Evolutionary conservation across 1,140 invertebrate genomes (phyloP), one percentile per base, ranked within the genome.

Genomic region (Pseudachorutes palmiensis): DNA sequence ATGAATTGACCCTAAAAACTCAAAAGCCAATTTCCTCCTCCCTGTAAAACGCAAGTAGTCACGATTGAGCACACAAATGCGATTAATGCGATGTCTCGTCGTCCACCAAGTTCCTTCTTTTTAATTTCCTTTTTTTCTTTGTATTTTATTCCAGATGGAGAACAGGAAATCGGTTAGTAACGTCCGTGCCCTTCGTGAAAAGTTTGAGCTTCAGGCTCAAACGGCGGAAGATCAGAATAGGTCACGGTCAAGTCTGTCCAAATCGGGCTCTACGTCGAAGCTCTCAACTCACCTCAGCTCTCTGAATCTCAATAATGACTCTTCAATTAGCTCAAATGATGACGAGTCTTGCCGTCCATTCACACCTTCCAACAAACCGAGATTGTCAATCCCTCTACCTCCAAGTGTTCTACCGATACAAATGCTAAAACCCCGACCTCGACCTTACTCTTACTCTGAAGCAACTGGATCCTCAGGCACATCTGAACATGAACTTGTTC

Each of bases 381-480:
- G 19, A 24, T 24, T 5, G 5, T 57, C 26, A 22, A 19, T 32
- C 2, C 36, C 36, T n/a, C 31, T n/a, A 36, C 28, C n/a, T 26
- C 14, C 51, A 26, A 55, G 51, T 55, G 51, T 14, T 51, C 32
- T 28, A 9, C 61, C 36, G 22, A 36, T 5, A 58, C 22, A 30
- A 33, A 31, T 65, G 49, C 49, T 3, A 32, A 36, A 31, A 65
- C 57, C 33, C 33, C 33, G 64, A 65, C 57, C 33, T 36, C 33
- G 64, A 31, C 64, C 5, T 32, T 57, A 26, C 31, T 55, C 22
- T 32, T 57, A 14, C 36, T 36, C 33, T 26, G 64, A 33, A 3
- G 9, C 3, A 19, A 57, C 31, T 33, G 30, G 24, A n/a, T n/a
- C n/a, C 24, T 32, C 29, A 14, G 24, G 41, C 12, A 48, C 51